phyloP scores from a whole-genome alignment of 1,140 invertebrate species.

The Anoplophora glabripennis region DNA sequence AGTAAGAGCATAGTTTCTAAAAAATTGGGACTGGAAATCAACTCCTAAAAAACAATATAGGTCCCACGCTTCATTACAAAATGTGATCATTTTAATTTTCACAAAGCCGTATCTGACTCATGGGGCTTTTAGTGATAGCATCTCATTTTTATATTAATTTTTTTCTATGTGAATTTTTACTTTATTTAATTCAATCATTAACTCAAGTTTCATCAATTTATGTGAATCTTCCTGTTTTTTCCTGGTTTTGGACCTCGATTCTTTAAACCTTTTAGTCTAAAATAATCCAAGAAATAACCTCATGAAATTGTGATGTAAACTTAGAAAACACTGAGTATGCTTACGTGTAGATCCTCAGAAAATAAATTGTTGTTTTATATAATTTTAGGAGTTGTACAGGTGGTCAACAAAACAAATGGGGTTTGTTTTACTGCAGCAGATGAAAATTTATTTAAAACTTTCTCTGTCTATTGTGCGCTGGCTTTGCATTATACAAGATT shows the following conservation, averaged over 20 bases:
- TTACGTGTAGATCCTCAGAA: neutral
- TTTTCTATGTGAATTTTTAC: too few relatives aligned
- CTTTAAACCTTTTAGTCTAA: neutral
- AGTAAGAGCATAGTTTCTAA: too few relatives aligned
- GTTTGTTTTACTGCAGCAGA: conserved; percentile 52
- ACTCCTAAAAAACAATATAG: too few relatives aligned
- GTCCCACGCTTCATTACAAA: too few relatives aligned
- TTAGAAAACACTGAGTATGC: neutral
- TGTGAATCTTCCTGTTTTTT: neutral
- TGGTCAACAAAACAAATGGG: conserved; percentile 54
- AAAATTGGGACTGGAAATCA: too few relatives aligned
- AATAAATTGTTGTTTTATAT: neutral
- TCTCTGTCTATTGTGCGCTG: conserved; percentile 49
- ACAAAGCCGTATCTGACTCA: too few relatives aligned
- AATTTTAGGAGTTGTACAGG: conserved; percentile 53
- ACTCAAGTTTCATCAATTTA: neutral
- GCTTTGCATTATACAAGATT: conserved; percentile 31
- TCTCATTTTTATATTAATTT: too few relatives aligned
- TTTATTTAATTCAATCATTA: too few relatives aligned
- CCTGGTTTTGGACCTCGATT: neutral
- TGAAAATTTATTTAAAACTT: conserved; percentile 52
- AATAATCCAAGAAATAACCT: neutral
- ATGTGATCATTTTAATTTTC: too few relatives aligned
- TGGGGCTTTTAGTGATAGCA: too few relatives aligned
- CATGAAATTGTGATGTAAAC: neutral